Percentiles rank a stretch among this genome's conserved stretches.
Conservation (phyloP, 2,113 vertebrate genomes). For the Alouatta palliata region DNA sequence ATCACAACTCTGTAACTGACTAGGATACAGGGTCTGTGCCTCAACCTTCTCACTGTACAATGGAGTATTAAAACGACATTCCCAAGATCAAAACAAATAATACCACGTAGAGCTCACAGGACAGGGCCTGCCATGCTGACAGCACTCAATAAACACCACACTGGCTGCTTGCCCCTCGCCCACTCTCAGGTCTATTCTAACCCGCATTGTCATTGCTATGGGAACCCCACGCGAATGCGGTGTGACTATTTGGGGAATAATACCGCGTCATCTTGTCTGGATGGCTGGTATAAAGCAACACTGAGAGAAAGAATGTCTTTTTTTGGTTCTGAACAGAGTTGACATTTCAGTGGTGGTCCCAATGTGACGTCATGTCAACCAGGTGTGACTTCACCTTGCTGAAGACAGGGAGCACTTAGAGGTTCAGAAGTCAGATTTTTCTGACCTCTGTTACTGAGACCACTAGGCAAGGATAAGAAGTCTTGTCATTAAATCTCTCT, state of each 20-base stretch:
- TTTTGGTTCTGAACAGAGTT: background rate
- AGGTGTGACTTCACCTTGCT: background rate
- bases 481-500: background rate
- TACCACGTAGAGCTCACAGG: background rate
- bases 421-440: background rate
- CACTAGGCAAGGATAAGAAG: background rate
- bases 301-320: background rate
- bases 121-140: background rate
- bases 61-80: background rate
- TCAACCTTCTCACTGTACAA: background rate
- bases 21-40: background rate
- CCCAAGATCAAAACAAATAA: background rate
- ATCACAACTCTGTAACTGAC: background rate
- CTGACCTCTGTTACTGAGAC: background rate
- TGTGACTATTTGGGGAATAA: background rate
- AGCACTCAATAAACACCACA: rapidly evolving
- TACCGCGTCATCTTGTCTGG: background rate
- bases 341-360: background rate
- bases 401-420: background rate
- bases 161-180: background rate
- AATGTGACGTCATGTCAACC: background rate
- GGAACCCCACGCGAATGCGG: background rate
- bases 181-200: background rate
- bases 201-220: background rate
- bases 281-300: background rate